Evolutionary conservation across 2,113 vertebrate genomes (phyloP).

Genomic region (Alexandromys fortis): DNA sequence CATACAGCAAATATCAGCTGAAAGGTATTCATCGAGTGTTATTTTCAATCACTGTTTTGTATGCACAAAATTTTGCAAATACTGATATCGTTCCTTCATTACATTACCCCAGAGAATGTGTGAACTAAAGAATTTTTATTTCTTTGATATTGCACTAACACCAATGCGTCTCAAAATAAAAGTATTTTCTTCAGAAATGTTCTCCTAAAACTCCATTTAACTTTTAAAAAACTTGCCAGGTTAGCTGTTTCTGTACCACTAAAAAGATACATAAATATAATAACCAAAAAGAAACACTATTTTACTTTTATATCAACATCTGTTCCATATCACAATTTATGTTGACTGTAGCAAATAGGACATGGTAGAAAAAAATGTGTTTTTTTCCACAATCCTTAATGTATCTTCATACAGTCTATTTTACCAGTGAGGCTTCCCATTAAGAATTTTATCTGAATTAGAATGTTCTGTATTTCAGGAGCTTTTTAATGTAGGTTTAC

Average conservation of each 20-base stretch:
- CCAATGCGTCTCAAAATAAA: neutral
- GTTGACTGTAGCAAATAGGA: conserved; percentile 39
- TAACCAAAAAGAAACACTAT: conserved; percentile 24
- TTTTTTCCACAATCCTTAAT: neutral
- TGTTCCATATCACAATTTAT: conserved; percentile 45
- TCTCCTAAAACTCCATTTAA: conserved; percentile 2
- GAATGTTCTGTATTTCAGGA: neutral
- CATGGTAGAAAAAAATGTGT: neutral
- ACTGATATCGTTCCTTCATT: neutral
- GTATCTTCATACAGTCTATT: neutral
- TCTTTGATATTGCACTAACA: neutral
- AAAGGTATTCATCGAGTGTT: neutral
- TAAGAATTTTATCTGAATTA: neutral
- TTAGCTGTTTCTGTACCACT: conserved; percentile 35
- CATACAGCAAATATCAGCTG: neutral
- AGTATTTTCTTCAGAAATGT: neutral
- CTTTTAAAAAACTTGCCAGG: neutral
- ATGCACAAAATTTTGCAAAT: conserved; percentile 14
- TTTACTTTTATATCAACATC: conserved; percentile 53
- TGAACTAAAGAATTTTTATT: conserved; percentile 36
- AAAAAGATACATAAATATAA: conserved; percentile 52
- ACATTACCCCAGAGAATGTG: neutral
- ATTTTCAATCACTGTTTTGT: neutral
- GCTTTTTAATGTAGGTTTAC: neutral
- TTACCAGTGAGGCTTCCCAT: neutral